These are phyloP conservation scores for Tautogolabrus adspersus DNA, from an alignment of 2,113 vertebrate species.

Conservation along the genomic window DNA sequence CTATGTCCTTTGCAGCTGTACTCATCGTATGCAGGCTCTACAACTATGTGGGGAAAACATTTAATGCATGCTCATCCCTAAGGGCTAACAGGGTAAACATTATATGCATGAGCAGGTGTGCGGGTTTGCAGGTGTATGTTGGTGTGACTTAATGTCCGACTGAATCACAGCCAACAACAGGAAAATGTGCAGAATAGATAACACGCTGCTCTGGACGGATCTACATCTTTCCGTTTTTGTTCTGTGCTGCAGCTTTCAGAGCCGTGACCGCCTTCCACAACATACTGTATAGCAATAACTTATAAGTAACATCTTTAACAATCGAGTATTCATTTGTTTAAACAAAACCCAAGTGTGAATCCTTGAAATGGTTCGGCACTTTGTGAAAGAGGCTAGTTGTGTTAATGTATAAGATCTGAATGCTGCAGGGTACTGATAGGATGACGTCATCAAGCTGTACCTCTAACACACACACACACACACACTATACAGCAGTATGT, in stretches of 20 bases:
- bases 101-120: slow-evolving; percentile 42
- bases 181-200: slow-evolving; percentile 2
- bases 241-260: slow-evolving; percentile 20
- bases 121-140: slow-evolving; percentile 42
- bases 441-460: too few relatives aligned
- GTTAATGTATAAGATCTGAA: too few relatives aligned
- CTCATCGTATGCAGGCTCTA: not conserved
- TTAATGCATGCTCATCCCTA: slow-evolving; percentile 67
- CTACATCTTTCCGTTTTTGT: slow-evolving; percentile 30
- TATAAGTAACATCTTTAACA: slow-evolving; percentile 5
- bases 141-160: slow-evolving; percentile 62
- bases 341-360: too few relatives aligned
- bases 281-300: slow-evolving; percentile 16
- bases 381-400: too few relatives aligned
- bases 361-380: too few relatives aligned
- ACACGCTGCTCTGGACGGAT: slow-evolving; percentile 17
- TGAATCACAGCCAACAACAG: slow-evolving; percentile 55
- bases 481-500: too few relatives aligned
- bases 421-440: too few relatives aligned
- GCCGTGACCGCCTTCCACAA: not conserved
- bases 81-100: too few relatives aligned
- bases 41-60: slow-evolving; percentile 35
- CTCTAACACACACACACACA: too few relatives aligned
- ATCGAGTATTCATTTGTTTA: not conserved
- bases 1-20: too few relatives aligned